Evolutionary conservation across 2,888 invertebrate genomes (phyloP).

Genomic region (Drosophila prostipennis): DNA sequence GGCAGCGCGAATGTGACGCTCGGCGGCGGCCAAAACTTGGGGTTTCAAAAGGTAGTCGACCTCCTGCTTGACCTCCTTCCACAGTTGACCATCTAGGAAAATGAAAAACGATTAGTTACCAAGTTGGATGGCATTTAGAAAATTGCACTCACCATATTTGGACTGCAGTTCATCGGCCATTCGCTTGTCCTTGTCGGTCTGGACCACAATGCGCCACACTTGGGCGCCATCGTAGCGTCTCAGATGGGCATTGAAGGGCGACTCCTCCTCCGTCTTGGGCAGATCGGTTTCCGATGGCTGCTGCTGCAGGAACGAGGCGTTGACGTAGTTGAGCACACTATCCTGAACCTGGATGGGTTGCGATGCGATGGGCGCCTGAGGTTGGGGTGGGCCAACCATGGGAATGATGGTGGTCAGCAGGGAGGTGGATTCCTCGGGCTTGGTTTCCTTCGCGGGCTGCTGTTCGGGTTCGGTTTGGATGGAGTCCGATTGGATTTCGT

Average conservation of each 20-base stretch:
- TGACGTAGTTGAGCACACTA: constrained; percentile 81
- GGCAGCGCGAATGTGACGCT: constrained; percentile 86
- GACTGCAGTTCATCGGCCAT: constrained; percentile 86
- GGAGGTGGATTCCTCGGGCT: constrained; percentile 46
- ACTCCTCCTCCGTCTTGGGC: constrained; percentile 43
- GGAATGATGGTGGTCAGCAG: constrained; percentile 79
- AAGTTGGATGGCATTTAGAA: too few species aligned
- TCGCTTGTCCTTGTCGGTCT: constrained; percentile 85
- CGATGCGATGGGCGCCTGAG: constrained; percentile 8
- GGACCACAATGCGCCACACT: constrained; percentile 88
- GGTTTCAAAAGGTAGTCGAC: constrained; percentile 90
- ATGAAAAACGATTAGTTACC: neutral
- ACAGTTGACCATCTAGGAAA: constrained; percentile 81
- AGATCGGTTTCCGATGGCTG: constrained; percentile 27
- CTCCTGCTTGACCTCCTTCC: constrained; percentile 84
- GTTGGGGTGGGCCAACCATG: constrained; percentile 31
- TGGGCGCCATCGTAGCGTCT: constrained; percentile 91
- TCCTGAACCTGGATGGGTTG: constrained; percentile 62
- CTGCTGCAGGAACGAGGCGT: constrained; percentile 70
- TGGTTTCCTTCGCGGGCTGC: constrained; percentile 7
- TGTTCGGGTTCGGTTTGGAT: constrained; percentile 11
- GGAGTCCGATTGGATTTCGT: constrained; percentile 2
- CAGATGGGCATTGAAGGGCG: constrained; percentile 68
- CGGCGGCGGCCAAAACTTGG: constrained; percentile 87
- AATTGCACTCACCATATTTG: constrained; percentile 85